phyloP scores from a whole-genome alignment of 2,888 invertebrate species.

The Xanthia togata region DNA sequence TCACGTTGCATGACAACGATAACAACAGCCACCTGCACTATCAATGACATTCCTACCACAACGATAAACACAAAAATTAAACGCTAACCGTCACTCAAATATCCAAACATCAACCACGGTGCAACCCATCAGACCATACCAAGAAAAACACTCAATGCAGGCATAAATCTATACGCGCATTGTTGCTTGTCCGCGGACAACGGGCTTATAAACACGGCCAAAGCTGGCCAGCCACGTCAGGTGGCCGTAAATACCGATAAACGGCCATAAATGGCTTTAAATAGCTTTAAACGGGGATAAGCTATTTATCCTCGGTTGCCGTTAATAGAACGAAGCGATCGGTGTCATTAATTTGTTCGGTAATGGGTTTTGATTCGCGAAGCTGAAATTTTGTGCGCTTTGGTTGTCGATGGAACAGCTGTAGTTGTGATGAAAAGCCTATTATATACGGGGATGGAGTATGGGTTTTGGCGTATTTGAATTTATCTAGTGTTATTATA shows the following conservation, averaged over 20 bases:
- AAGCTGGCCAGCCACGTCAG: conserved; percentile 74
- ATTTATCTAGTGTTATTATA: neutral
- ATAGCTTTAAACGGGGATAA: conserved; percentile 72
- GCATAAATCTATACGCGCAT: conserved; percentile 79
- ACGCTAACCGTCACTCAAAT: conserved; percentile 36
- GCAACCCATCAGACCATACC: conserved; percentile 72
- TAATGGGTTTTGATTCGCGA: conserved; percentile 65
- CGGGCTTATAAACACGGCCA: conserved; percentile 78
- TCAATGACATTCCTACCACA: conserved; percentile 18
- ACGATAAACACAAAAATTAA: conserved; percentile 43
- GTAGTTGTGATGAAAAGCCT: neutral
- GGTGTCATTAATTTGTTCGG: conserved; percentile 75
- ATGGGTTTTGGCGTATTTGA: neutral
- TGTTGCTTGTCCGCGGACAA: conserved; percentile 73
- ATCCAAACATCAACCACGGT: conserved; percentile 45
- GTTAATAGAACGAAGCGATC: conserved; percentile 72
- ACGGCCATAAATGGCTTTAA: conserved; percentile 71
- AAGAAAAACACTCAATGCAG: conserved; percentile 82
- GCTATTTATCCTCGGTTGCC: conserved; percentile 64
- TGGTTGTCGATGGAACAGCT: neutral
- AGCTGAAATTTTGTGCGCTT: conserved; percentile 51
- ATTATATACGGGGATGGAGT: neutral
- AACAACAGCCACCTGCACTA: conserved; percentile 35
- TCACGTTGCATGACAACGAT: conserved; percentile 27
- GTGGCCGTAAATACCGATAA: conserved; percentile 73